phyloP scores from a whole-genome alignment of 2,888 invertebrate species.

The Tetragonisca angustula region DNA sequence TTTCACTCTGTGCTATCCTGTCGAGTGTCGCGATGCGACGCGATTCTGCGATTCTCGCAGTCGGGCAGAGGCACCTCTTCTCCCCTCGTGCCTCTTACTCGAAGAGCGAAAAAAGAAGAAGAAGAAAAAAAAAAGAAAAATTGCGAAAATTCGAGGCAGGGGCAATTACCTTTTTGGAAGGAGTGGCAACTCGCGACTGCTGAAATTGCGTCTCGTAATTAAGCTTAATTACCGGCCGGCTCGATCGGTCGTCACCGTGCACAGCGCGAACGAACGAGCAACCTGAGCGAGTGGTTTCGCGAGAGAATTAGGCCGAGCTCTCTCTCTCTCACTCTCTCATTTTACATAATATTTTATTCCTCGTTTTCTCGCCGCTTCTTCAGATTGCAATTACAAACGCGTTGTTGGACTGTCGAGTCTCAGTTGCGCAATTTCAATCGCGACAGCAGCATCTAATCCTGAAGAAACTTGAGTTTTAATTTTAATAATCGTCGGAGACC shows the following conservation, averaged over 20 bases:
- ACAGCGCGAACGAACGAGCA: not conserved
- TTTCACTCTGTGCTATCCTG: not conserved
- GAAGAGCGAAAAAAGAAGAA: too few relatives aligned
- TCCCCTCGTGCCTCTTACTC: not conserved
- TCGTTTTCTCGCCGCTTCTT: slow-evolving; percentile 12
- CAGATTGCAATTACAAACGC: slow-evolving; percentile 43
- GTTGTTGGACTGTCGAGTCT: slow-evolving; percentile 2
- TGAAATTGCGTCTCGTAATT: slow-evolving; percentile 61
- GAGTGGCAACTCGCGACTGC: slow-evolving; percentile 1
- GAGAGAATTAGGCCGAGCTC: slow-evolving; percentile 63
- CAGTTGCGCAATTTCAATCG: slow-evolving; percentile 32
- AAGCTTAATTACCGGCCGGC: slow-evolving; percentile 64
- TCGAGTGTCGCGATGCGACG: slow-evolving; percentile 5
- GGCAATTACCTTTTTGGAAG: slow-evolving; percentile 59
- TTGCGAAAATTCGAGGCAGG: slow-evolving; percentile 52
- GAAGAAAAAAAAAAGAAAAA: not conserved
- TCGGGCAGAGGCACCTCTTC: not conserved
- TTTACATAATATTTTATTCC: slow-evolving; percentile 62
- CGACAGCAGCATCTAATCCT: slow-evolving; percentile 32
- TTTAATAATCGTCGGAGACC: slow-evolving; percentile 21
- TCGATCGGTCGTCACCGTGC: slow-evolving; percentile 62
- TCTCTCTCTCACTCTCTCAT: slow-evolving; percentile 17
- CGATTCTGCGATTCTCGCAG: not conserved
- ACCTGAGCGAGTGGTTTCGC: not conserved
- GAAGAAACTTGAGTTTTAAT: slow-evolving; percentile 46